A percentile compares a stretch with the other conserved stretches of the same genome.
Conservation (phyloP, 1,140 invertebrate species). For the Mya arenaria region DNA sequence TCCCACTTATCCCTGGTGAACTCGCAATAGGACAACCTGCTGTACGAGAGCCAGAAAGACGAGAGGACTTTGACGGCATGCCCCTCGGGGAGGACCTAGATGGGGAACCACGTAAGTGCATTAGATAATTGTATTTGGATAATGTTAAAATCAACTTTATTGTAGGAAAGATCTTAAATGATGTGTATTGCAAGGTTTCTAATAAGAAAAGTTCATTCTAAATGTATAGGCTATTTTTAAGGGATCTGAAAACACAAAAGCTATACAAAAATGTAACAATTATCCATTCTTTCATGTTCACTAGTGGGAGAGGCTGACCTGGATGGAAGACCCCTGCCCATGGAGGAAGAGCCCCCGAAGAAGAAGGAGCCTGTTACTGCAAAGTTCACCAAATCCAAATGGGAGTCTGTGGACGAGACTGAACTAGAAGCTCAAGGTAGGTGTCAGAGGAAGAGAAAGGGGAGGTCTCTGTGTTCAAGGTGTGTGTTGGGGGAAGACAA, state of each 20-base stretch:
- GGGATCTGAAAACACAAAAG: not conserved
- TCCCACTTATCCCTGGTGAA: slow-evolving; percentile 58
- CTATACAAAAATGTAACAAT: too few species aligned
- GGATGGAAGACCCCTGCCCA: slow-evolving; percentile 91
- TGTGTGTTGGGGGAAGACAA: too few species aligned
- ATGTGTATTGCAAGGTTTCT: too few species aligned
- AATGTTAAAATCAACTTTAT: too few species aligned
- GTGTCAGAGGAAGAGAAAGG: too few species aligned
- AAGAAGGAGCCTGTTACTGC: slow-evolving; percentile 81
- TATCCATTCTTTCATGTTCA: too few species aligned
- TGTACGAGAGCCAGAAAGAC: slow-evolving; percentile 78
- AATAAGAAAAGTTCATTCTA: too few species aligned
- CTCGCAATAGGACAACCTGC: not conserved
- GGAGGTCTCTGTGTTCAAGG: too few species aligned
- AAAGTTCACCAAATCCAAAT: slow-evolving; percentile 91
- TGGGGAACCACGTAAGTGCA: slow-evolving; percentile 72
- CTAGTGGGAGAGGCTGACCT: slow-evolving; percentile 86
- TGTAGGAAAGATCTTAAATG: too few species aligned
- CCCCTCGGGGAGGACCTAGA: slow-evolving; percentile 65
- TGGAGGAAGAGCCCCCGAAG: slow-evolving; percentile 78
- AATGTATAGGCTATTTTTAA: not conserved
- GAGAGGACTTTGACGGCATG: slow-evolving; percentile 74
- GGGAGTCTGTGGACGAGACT: slow-evolving; percentile 94
- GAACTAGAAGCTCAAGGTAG: slow-evolving; percentile 89
- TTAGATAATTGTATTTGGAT: too few species aligned